Conservation (phyloP, 1,140 invertebrate species). For the Hylaeus volcanicus region DNA sequence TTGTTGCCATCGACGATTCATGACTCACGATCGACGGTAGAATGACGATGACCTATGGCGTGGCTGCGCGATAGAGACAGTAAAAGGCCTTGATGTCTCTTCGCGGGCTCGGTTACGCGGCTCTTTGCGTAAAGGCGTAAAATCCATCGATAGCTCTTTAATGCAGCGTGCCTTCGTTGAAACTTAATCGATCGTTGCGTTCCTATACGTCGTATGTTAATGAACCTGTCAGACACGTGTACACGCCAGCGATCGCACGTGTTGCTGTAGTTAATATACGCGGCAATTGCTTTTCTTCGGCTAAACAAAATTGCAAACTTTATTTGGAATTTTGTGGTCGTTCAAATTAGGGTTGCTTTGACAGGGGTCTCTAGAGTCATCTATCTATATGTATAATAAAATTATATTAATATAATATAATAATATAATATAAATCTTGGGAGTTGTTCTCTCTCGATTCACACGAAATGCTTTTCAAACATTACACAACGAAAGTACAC, state of each 20-base stretch:
- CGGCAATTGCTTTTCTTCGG: too few species aligned
- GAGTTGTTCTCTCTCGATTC: too few species aligned
- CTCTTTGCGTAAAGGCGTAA: conserved; percentile 32
- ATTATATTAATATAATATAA: too few species aligned
- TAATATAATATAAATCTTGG: too few species aligned
- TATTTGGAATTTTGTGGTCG: too few species aligned
- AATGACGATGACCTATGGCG: conserved; percentile 48
- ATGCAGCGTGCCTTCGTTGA: neutral
- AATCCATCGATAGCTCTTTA: conserved; percentile 19
- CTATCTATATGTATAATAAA: too few species aligned
- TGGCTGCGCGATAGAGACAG: conserved; percentile 22
- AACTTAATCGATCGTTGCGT: conserved; percentile 22
- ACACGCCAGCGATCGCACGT: neutral
- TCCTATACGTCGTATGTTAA: conserved; percentile 26
- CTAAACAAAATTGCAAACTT: too few species aligned
- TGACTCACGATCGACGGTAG: conserved; percentile 51
- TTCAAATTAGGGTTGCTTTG: too few species aligned
- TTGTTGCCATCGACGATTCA: conserved; percentile 47
- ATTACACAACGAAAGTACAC: too few species aligned
- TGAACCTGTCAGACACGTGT: conserved; percentile 23
- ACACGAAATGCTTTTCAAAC: too few species aligned
- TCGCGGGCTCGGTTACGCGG: conserved; percentile 37
- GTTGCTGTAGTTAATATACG: too few species aligned
- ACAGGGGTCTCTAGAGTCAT: too few species aligned
- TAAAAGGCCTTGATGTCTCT: conserved; percentile 38